These are phyloP conservation scores for Andrena camellia DNA, from an alignment of 2,888 invertebrate species.

Conservation along the genomic window DNA sequence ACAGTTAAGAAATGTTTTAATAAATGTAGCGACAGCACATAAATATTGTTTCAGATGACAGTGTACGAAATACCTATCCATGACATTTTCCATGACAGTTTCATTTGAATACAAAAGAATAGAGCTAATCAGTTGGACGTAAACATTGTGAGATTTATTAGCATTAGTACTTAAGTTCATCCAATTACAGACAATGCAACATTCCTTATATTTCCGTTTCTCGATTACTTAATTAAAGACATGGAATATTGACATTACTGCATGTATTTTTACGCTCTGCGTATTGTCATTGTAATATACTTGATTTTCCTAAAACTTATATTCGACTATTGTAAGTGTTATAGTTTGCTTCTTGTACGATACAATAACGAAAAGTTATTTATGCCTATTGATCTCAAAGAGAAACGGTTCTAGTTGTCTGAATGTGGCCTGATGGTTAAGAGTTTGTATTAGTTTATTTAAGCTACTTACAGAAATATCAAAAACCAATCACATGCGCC, in stretches of 20 bases:
- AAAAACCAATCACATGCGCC: constrained; percentile 23
- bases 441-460: constrained; percentile 48
- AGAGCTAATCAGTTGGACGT: constrained; percentile 3
- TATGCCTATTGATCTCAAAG: constrained; percentile 36
- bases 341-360: constrained; percentile 29
- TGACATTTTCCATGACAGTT: no score
- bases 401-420: constrained; percentile 58
- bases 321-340: constrained; percentile 2
- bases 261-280: constrained; percentile 13
- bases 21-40: constrained; percentile 35
- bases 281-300: constrained; percentile 13
- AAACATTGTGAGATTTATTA: constrained; percentile 41
- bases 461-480: constrained; percentile 18
- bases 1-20: constrained; percentile 41
- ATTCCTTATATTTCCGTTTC: constrained; percentile 28
- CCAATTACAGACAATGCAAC: constrained; percentile 9
- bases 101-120: constrained; percentile 31
- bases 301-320: constrained; percentile 11
- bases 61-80: constrained; percentile 52
- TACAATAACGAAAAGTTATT: constrained; percentile 22
- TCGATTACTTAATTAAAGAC: neutral
- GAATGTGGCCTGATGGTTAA: constrained; percentile 75
- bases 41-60: constrained; percentile 53
- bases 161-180: constrained; percentile 22
- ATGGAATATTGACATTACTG: constrained; percentile 2